Evolutionary conservation across 2,888 invertebrate genomes (phyloP).

Genomic region (Steromphala cineraria): DNA sequence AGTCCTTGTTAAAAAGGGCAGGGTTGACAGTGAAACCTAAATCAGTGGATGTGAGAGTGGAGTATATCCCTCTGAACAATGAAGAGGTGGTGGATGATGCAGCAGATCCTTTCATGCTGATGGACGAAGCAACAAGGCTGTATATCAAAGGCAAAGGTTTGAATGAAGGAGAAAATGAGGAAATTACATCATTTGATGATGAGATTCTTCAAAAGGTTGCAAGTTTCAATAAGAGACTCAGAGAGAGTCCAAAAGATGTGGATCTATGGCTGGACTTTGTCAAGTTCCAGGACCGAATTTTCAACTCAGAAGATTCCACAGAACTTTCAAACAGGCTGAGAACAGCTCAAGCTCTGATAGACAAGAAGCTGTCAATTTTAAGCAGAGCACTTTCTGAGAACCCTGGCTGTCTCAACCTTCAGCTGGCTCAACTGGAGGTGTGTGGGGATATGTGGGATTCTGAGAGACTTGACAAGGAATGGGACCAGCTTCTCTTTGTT

Average conservation of each 20-base stretch:
- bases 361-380: conserved; percentile 75
- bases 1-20: conserved; percentile 26
- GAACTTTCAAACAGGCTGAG: conserved; percentile 27
- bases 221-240: conserved; percentile 69
- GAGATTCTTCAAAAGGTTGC: conserved; percentile 45
- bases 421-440: conserved; percentile 70
- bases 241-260: conserved; percentile 71
- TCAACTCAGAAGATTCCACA: conserved; percentile 14
- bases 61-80: neutral
- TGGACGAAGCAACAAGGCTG: conserved; percentile 62
- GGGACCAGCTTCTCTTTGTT: conserved; percentile 74
- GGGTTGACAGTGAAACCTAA: conserved; percentile 22
- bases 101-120: conserved; percentile 23
- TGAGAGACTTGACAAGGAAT: conserved; percentile 69
- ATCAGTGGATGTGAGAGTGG: neutral
- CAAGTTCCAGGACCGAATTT: conserved; percentile 73
- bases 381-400: conserved; percentile 75
- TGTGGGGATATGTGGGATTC: conserved; percentile 69
- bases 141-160: conserved; percentile 64
- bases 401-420: conserved; percentile 71
- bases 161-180: conserved; percentile 1
- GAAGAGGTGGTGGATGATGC: neutral
- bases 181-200: conserved; percentile 14
- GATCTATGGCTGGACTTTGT: conserved; percentile 76
- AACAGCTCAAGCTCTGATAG: conserved; percentile 56